Conservation (phyloP, 2,113 vertebrate genomes). For the Etia nguti region DNA sequence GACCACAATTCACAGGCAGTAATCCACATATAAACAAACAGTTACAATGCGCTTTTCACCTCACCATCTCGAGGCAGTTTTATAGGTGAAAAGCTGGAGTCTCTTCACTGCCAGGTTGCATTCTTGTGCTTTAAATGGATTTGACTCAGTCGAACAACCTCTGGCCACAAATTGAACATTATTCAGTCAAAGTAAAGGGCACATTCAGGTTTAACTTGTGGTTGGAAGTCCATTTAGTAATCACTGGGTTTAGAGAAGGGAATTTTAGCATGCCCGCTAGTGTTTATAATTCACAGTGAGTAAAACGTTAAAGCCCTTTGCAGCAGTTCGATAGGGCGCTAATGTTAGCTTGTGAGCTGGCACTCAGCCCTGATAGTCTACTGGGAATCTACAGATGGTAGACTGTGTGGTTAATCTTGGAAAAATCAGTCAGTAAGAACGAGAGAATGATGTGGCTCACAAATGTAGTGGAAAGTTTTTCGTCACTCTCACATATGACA, state of each 20-base stretch:
- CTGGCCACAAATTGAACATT: constrained; percentile 12
- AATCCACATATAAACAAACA: constrained; percentile 47
- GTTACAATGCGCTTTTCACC: background rate
- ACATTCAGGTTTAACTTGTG: background rate
- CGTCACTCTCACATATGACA: background rate
- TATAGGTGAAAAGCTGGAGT: background rate
- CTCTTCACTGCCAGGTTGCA: constrained; percentile 8
- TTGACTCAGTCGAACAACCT: background rate
- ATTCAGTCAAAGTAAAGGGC: background rate
- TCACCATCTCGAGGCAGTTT: background rate
- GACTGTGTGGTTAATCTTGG: constrained; percentile 8
- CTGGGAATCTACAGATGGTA: background rate
- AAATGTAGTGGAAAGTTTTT: constrained; percentile 10
- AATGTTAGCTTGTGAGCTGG: background rate
- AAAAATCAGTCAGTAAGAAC: constrained; percentile 13
- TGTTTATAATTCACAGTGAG: background rate
- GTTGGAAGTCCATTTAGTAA: background rate
- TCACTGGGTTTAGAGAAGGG: background rate
- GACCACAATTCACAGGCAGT: constrained; percentile 10
- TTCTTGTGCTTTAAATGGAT: constrained; percentile 28
- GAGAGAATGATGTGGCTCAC: background rate
- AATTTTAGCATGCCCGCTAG: background rate
- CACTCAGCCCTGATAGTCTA: background rate
- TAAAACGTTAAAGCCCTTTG: background rate
- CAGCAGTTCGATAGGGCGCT: background rate